These are phyloP conservation scores for Psittacara wagleri DNA, from an alignment of 2,113 vertebrate species.

Conservation along the genomic window DNA sequence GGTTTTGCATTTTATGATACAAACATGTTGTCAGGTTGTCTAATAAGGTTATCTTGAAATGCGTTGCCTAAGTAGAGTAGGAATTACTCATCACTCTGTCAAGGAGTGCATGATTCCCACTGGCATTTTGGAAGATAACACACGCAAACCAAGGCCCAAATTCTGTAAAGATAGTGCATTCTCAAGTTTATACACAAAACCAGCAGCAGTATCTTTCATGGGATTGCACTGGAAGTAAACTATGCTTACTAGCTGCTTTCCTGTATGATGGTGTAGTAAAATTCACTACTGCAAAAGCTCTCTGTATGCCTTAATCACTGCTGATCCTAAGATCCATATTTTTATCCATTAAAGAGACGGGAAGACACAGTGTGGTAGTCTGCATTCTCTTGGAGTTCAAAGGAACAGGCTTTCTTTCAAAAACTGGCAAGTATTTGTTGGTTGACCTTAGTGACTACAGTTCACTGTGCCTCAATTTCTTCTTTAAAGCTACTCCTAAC, in stretches of 20 bases:
- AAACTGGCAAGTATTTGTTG: not conserved
- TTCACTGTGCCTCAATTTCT: not conserved
- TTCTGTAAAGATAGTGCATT: not conserved
- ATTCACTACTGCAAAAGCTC: not conserved
- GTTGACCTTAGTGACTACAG: not conserved
- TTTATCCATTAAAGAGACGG: not conserved
- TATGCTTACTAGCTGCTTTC: not conserved
- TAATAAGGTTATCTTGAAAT: slow-evolving; percentile 22
- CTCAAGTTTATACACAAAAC: not conserved
- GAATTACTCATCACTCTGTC: slow-evolving; percentile 47
- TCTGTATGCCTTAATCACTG: not conserved
- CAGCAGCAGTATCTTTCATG: not conserved
- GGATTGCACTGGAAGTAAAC: not conserved
- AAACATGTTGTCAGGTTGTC: slow-evolving; percentile 35
- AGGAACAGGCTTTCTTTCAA: not conserved
- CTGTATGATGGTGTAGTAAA: not conserved
- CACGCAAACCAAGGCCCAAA: not conserved
- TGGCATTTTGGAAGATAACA: not conserved
- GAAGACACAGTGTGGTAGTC: too few species aligned
- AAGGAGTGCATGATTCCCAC: not conserved
- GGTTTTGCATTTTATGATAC: not conserved
- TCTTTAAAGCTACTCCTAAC: not conserved
- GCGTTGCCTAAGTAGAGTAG: slow-evolving; percentile 5
- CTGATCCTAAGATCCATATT: not conserved
- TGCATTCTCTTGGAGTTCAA: not conserved